These are phyloP conservation scores for Callosobruchus maculatus DNA, from an alignment of 2,888 invertebrate genomes.

Conservation along the genomic window DNA sequence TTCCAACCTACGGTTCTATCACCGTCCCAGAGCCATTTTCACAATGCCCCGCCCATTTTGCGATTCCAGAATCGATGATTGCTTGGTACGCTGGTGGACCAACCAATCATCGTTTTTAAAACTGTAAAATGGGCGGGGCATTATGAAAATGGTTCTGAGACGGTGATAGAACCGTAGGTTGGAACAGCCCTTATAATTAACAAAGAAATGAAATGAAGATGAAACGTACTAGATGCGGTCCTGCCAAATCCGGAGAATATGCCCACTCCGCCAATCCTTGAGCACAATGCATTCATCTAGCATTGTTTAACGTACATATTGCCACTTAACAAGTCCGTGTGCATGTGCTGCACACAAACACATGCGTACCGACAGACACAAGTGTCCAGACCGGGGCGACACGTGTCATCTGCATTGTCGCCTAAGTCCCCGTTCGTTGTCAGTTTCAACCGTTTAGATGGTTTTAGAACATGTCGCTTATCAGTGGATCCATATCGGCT, in stretches of 20 bases:
- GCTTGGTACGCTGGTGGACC: too few relatives aligned
- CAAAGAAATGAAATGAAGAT: too few relatives aligned
- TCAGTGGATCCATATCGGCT: background rate
- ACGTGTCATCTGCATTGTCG: constrained; percentile 32
- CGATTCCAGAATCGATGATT: too few relatives aligned
- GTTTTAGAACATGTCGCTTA: background rate
- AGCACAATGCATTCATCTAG: constrained; percentile 36
- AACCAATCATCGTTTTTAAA: too few relatives aligned
- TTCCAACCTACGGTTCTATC: too few relatives aligned
- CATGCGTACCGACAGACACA: constrained; percentile 2
- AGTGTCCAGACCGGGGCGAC: constrained; percentile 29
- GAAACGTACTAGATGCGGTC: background rate
- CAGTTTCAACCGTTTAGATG: constrained; percentile 8
- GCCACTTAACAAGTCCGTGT: constrained; percentile 40
- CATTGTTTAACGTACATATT: constrained; percentile 40
- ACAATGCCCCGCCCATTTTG: too few relatives aligned
- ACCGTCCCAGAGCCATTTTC: too few relatives aligned
- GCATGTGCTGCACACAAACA: constrained; percentile 35
- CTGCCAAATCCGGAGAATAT: background rate
- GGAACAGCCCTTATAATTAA: too few relatives aligned
- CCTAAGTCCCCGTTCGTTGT: constrained; percentile 4
- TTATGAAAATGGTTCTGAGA: too few relatives aligned
- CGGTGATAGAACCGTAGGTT: too few relatives aligned
- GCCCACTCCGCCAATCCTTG: constrained; percentile 31
- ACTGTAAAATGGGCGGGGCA: too few relatives aligned